Base-by-base conservation (phyloP, 2,888 invertebrate genomes). In the Polyommatus iphigenia region DNA sequence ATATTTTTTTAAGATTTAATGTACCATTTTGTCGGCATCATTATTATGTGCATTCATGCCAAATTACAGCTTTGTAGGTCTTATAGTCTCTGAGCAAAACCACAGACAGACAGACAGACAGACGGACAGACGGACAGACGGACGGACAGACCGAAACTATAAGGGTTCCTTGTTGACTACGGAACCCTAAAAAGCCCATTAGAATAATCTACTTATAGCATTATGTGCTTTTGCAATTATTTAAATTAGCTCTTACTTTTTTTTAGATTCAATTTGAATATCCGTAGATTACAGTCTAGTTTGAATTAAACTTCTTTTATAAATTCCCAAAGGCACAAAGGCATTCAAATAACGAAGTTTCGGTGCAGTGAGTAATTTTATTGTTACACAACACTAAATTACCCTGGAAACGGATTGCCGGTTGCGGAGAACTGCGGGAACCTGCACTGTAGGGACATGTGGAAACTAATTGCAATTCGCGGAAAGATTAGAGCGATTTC, bases 361-460 rank as follows among this genome's bases (percentile, higher is more conserved):
- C 67, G 67, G 67, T 67, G 67, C 67, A 67, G 67, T 67, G 67
- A 67, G 67, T 67, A 67, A 67, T 67, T 67, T 67, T 67, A 67
- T 67, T 67, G 67, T 67, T 67, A 67, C 67, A 32, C 67, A 67
- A 15, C 67, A 67, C 8, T 67, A 67, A 67, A 67, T 67, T 67
- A 18, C 67, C 18, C 67, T 24, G 67, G 29, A 67, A 67, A 67
- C 67, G 29, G 29, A 67, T 67, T 67, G 67, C 32, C 18, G 67
- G 62, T 62, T 24, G 62, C 62, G 62, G 29, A 32, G 10, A 29
- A 6, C 67, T 67, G 29, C 67, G 20, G 29, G 29, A 32, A 6
- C 62, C 29, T 67, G 67, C 67, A 67, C 29, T 2, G 67, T 15
- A 32, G 67, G 24, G 32, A 32, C 67, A 67, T 15, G 67, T 29